A percentile compares a stretch with the other conserved stretches of the same genome.
Conservation (phyloP, 2,113 vertebrate genomes). For the Xyrauchen texanus region DNA sequence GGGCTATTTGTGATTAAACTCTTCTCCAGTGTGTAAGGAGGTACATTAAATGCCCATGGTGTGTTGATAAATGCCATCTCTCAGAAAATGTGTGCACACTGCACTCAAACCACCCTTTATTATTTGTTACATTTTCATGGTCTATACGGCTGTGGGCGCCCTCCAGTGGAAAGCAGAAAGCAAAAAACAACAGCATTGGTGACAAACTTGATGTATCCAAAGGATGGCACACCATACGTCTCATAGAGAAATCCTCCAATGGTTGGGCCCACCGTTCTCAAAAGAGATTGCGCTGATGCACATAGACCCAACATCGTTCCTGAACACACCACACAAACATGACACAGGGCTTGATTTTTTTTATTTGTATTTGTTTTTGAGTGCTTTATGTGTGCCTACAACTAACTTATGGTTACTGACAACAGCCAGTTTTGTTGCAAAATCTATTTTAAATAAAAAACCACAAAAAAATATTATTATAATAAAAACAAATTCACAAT, state of each 20-base stretch:
- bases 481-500: too few relatives aligned
- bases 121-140: background rate
- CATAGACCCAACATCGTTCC: constrained; percentile 93
- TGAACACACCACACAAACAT: constrained; percentile 20
- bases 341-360: background rate
- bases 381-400: too few relatives aligned
- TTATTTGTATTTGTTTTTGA: too few relatives aligned
- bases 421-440: too few relatives aligned
- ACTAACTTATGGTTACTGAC: too few relatives aligned
- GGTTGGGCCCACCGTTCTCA: constrained; percentile 84
- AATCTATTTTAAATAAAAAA: too few relatives aligned
- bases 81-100: background rate
- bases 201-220: constrained; percentile 80
- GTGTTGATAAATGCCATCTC: constrained; percentile 1
- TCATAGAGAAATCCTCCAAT: constrained; percentile 85
- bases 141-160: constrained; percentile 24
- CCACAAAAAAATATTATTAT: too few relatives aligned
- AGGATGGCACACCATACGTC: constrained; percentile 81
- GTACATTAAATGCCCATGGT: background rate
- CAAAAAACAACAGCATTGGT: constrained; percentile 77
- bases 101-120: background rate
- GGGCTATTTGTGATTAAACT: too few relatives aligned
- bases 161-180: constrained; percentile 65
- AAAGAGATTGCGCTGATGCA: constrained; percentile 81
- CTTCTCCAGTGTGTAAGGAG: too few relatives aligned